Conservation (phyloP, 2,888 invertebrate genomes). For the Cotesia congregata region DNA sequence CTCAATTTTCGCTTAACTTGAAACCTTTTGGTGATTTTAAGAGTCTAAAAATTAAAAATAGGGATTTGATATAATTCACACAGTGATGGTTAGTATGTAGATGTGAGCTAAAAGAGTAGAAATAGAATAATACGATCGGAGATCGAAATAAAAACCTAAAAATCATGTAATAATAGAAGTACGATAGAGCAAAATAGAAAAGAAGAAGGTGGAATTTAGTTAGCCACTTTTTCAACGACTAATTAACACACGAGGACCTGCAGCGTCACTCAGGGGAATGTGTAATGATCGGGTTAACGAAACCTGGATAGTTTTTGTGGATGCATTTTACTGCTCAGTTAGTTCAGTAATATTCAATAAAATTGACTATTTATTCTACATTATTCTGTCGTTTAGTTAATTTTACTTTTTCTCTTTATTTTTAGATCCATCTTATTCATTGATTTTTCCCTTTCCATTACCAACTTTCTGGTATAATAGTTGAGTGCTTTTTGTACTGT, state of each 20-base stretch:
- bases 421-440: background rate
- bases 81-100: slow-evolving; percentile 11
- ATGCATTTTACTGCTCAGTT: slow-evolving; percentile 1
- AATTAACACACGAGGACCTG: slow-evolving; percentile 42
- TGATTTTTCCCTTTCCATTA: background rate
- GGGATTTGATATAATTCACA: slow-evolving; percentile 11
- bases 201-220: slow-evolving; percentile 28
- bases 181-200: background rate
- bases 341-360: slow-evolving; percentile 28
- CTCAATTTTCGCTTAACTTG: background rate
- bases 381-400: background rate
- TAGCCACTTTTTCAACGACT: slow-evolving; percentile 20
- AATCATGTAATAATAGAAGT: background rate
- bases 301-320: slow-evolving; percentile 15
- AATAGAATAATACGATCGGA: background rate
- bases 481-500: background rate
- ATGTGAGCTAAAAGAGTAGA: background rate
- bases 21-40: background rate
- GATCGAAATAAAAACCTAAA: background rate
- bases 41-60: slow-evolving; percentile 1
- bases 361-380: background rate
- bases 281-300: slow-evolving; percentile 26
- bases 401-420: slow-evolving; percentile 3
- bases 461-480: background rate
- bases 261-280: slow-evolving; percentile 26